These are phyloP conservation scores for Bradypodion ventrale DNA, from an alignment of 2,797 vertebrate species.

Conservation along the genomic window DNA sequence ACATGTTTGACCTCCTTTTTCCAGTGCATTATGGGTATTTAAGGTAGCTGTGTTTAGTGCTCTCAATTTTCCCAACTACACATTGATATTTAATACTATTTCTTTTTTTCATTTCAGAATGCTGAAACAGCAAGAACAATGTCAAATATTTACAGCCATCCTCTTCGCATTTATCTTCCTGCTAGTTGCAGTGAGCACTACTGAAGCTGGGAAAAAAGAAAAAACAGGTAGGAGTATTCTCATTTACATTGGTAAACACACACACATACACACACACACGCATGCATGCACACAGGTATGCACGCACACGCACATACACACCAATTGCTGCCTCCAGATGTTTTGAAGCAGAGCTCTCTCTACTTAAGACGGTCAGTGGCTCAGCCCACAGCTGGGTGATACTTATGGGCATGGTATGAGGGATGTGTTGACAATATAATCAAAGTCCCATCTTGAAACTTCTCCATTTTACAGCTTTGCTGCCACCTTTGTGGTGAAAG, in stretches of 20 bases:
- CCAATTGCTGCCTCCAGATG: not conserved
- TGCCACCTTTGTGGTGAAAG: not conserved
- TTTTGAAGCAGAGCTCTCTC: not conserved
- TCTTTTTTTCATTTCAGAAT: slow-evolving; percentile 67
- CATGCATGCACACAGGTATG: no score
- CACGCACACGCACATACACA: no score
- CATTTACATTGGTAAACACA: not conserved
- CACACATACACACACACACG: no score
- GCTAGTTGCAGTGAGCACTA: slow-evolving; percentile 72
- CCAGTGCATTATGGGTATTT: not conserved
- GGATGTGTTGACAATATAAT: not conserved
- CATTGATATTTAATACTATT: slow-evolving; percentile 3
- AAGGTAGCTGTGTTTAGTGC: not conserved
- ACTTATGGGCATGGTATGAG: no score
- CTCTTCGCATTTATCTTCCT: slow-evolving; percentile 77
- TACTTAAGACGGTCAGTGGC: not conserved
- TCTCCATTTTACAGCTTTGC: not conserved
- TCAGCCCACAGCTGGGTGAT: no score
- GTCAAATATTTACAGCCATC: slow-evolving; percentile 70
- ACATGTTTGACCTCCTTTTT: slow-evolving; percentile 14
- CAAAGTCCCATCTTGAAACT: not conserved
- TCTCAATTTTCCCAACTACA: not conserved
- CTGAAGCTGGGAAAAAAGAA: slow-evolving; percentile 80
- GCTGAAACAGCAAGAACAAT: slow-evolving; percentile 68
- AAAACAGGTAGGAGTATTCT: slow-evolving; percentile 75